These are phyloP conservation scores for Varanus komodoensis DNA, from an alignment of 2,113 vertebrate genomes.

Conservation along the genomic window DNA sequence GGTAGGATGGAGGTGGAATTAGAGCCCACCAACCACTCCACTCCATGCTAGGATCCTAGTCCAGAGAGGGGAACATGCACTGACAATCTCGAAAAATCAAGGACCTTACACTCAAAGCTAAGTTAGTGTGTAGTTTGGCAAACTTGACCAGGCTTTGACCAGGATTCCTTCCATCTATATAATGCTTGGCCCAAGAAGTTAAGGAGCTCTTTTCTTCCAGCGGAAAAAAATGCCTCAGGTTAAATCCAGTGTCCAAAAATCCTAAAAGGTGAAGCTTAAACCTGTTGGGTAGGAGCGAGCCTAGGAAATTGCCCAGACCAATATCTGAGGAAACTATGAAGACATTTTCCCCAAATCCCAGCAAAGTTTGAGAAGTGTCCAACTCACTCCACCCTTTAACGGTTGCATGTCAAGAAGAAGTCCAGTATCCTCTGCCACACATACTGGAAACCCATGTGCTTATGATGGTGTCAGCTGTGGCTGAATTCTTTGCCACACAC, in stretches of 20 bases:
- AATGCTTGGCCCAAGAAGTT: neutral
- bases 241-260: neutral
- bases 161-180: constrained; percentile 16
- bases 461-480: neutral
- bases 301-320: neutral
- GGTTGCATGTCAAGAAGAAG: neutral
- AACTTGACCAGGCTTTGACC: constrained; percentile 23
- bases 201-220: neutral
- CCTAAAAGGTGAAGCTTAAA: neutral
- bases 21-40: neutral
- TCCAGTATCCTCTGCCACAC: neutral
- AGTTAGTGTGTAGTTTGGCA: neutral
- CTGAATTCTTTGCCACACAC: neutral
- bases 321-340: neutral
- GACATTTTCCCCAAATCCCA: neutral
- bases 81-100: neutral
- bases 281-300: no score
- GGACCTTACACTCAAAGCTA: neutral
- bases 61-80: neutral
- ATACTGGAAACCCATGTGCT: no score
- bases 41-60: no score
- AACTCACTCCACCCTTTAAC: neutral
- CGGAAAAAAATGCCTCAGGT: neutral
- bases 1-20: neutral
- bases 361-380: neutral